Conservation (phyloP, 2,113 vertebrate species). For the Sinocyclocheilus maitianheensis region DNA sequence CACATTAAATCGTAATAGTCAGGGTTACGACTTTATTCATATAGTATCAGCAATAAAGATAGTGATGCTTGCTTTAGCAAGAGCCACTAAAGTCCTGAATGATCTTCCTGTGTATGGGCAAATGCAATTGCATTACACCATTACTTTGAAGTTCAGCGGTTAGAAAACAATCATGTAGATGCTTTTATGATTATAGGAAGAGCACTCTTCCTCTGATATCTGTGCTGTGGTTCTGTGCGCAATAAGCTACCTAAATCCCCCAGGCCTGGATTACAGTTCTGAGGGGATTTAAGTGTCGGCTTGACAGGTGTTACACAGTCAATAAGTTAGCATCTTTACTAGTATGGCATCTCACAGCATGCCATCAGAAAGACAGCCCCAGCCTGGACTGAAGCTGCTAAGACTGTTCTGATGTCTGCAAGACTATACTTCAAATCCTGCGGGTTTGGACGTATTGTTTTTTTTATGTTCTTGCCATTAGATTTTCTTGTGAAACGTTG, state of each 20-base stretch:
- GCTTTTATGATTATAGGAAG: slow-evolving; percentile 9
- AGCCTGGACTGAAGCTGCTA: background rate
- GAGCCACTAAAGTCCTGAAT: background rate
- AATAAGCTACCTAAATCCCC: slow-evolving; percentile 75
- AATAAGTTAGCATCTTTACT: slow-evolving; percentile 46
- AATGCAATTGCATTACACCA: background rate
- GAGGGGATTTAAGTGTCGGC: slow-evolving; percentile 81
- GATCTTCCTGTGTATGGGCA: background rate
- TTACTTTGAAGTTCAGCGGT: background rate
- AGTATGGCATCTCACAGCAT: slow-evolving; percentile 7
- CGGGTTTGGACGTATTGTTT: background rate
- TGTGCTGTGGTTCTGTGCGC: slow-evolving; percentile 52
- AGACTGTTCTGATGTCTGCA: slow-evolving; percentile 1
- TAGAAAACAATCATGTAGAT: background rate
- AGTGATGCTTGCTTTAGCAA: background rate
- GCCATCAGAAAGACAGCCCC: background rate
- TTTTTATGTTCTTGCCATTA: background rate
- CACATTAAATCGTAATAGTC: background rate
- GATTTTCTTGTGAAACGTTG: background rate
- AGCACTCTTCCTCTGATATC: slow-evolving; percentile 3
- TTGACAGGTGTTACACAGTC: slow-evolving; percentile 71
- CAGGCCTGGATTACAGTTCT: slow-evolving; percentile 80
- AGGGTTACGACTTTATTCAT: background rate
- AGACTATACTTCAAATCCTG: background rate
- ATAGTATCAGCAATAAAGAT: background rate